Base-by-base conservation (phyloP, 2,888 invertebrate species). In the Oasisia sp. region DNA sequence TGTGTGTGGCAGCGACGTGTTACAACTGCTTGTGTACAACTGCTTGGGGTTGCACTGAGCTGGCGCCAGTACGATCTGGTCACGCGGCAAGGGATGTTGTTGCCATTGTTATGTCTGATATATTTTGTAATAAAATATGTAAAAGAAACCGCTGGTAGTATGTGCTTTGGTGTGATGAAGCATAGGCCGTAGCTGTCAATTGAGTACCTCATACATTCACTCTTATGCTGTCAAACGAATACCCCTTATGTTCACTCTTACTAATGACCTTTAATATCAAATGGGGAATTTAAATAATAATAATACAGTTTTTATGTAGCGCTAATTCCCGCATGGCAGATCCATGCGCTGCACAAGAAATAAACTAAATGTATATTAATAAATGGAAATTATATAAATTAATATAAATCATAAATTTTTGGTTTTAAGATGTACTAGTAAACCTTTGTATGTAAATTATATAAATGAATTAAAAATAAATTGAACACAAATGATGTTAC, bases 41-140 rank as follows among this genome's bases (percentile, higher is more conserved):
- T 74, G 74, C 74, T 74, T 74, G 19, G 2, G 74, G 74, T 74
- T 19, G 74, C 7, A 74, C 14, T 56, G 56, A 11, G 19, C 14
- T 56, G 11, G 56, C 11, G 19, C 14, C 56, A 14, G 56, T 14
- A 56, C 1, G 56, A 56, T 14, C 7, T 74, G 19, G 74, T 74
- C 27, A 74, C 7, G 1, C n/a, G 27, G 74, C 19, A 19, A 74
- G 74, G 27, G n/a, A 27, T 74, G 74, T 74, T 74, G 74, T 74
- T 74, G 74, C 74, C n/a, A 5, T 74, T 74, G 74, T 74, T 74
- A 74, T 74, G 74, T 74, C 74, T 7, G 74, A 74, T 74, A 74
- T 74, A 74, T 74, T 74, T 74, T 74, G 27, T 74, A 74, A 74
- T 74, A 74, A 74, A 74, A 74, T 19, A 74, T 74, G 74, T 74